Evolutionary conservation across 2,113 vertebrate genomes (phyloP), one percentile per base, ranked within the genome.

Genomic region (Scomber japonicus): DNA sequence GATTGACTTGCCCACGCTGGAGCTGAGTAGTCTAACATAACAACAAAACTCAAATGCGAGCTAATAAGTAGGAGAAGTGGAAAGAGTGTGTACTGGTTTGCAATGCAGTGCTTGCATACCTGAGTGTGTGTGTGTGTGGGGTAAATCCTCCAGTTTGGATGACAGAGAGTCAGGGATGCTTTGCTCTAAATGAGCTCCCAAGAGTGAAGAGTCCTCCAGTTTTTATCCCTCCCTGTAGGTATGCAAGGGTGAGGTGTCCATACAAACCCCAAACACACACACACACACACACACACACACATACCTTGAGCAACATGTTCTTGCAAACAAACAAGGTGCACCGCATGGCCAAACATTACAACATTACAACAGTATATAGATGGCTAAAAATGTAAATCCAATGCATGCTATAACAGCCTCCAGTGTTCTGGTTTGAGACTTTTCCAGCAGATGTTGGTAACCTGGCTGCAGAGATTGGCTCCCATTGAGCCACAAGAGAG

Each of bases 101-200:
- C 66, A 68, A n/a, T 15, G 31, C 49, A 21, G 59, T 4, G 8
- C 44, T 55, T 40, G 49, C 44, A 48, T 57, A 66, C 45, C 24
- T 67, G 66, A n/a, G 64, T 57, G 75, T 83, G 73, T 64, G 62
- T 49, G 54, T 63, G 63, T 59, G 62, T 69, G 56, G 59, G 69
- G 64, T 79, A 88, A 92, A 86, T 84, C 80, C 72, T 86, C 71
- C 81, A 82, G 87, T 88, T 89, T 88, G 85, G 86, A 83, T 71
- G 80, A 78, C 84, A 86, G 81, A 78, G 70, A 86, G 66, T 65
- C 67, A 88, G 82, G 70, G 35, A 75, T 79, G 78, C 74, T 89
- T 89, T 82, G 71, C 81, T 86, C 79, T 87, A 92, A 94, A 94
- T 93, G 71, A 93, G 91, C 75, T 94, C 91, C 90, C 90, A 80